Evolutionary conservation across 2,113 vertebrate genomes (phyloP).

Genomic region (Gallinago paraguaiae): DNA sequence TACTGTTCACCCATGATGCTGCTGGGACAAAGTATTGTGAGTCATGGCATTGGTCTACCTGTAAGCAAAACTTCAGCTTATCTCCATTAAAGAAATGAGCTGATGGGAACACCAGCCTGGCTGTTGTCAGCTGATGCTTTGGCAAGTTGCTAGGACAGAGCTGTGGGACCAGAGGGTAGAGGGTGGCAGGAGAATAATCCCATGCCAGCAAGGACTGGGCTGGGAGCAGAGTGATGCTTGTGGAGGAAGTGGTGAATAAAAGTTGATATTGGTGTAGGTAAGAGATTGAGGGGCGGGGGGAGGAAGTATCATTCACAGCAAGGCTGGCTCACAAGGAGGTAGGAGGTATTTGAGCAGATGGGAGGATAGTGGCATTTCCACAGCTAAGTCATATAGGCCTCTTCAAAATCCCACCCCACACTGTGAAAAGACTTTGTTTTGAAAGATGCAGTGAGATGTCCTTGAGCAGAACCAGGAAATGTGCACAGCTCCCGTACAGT

Average conservation of each 20-base stretch:
- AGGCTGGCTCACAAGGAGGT: slow-evolving; percentile 37
- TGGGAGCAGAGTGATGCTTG: not conserved
- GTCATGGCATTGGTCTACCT: not conserved
- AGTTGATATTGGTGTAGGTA: slow-evolving; percentile 8
- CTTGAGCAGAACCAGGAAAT: not conserved
- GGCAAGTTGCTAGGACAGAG: not conserved
- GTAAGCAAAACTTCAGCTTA: not conserved
- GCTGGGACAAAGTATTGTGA: not conserved
- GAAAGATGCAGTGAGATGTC: slow-evolving; percentile 12
- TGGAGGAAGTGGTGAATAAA: not conserved
- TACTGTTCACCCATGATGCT: not conserved
- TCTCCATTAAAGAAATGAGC: not conserved
- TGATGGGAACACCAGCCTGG: not conserved
- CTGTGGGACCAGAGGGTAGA: not conserved
- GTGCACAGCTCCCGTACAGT: not conserved
- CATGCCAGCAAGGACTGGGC: not conserved
- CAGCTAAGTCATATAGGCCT: slow-evolving; percentile 59
- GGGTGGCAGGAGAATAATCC: not conserved
- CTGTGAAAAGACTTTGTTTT: slow-evolving; percentile 11
- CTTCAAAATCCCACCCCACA: slow-evolving; percentile 28
- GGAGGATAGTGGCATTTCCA: slow-evolving; percentile 58
- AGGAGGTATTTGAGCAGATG: slow-evolving; percentile 49
- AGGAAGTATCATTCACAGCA: slow-evolving; percentile 1
- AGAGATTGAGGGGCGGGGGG: not conserved
- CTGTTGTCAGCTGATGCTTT: not conserved